phyloP scores from a whole-genome alignment of 2,113 vertebrate genomes.

The Leptobrachium leishanense region DNA sequence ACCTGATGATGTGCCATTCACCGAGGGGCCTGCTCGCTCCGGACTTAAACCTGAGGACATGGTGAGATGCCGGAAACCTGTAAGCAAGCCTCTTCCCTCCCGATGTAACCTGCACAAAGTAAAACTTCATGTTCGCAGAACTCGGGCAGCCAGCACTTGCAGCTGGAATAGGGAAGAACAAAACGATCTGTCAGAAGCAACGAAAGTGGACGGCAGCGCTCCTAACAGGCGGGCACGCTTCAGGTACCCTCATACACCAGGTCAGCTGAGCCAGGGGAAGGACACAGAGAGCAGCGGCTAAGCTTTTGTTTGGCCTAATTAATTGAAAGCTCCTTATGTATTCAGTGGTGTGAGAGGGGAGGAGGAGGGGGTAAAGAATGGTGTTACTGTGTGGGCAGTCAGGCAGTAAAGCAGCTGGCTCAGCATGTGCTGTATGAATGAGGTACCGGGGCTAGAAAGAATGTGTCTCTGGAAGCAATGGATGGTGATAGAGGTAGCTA shows the following conservation, averaged over 20 bases:
- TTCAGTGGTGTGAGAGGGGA: constrained; percentile 34
- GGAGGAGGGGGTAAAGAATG: constrained; percentile 45
- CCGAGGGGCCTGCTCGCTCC: constrained; percentile 72
- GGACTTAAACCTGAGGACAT: constrained; percentile 77
- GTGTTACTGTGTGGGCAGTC: constrained; percentile 23
- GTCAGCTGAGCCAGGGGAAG: constrained; percentile 41
- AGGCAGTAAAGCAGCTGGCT: constrained; percentile 31
- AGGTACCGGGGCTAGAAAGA: constrained; percentile 37
- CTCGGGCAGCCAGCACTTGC: constrained; percentile 64
- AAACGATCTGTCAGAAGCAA: constrained; percentile 51
- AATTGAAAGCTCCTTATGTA: constrained; percentile 61
- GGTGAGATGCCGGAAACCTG: constrained; percentile 84
- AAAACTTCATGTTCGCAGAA: constrained; percentile 74
- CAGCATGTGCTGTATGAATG: constrained; percentile 33
- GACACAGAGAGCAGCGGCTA: constrained; percentile 37
- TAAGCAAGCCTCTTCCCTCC: constrained; percentile 68
- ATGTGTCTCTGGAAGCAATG: constrained; percentile 39
- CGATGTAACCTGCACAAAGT: constrained; percentile 79
- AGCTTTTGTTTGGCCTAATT: constrained; percentile 71
- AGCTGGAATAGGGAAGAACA: constrained; percentile 62
- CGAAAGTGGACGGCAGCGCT: constrained; percentile 53
- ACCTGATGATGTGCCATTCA: constrained; percentile 80
- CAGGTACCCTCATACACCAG: constrained; percentile 70
- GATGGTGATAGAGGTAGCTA: constrained; percentile 56
- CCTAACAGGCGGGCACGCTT: constrained; percentile 73